These are phyloP conservation scores for Pterostichus madidus DNA, from an alignment of 2,888 invertebrate genomes.

Conservation along the genomic window DNA sequence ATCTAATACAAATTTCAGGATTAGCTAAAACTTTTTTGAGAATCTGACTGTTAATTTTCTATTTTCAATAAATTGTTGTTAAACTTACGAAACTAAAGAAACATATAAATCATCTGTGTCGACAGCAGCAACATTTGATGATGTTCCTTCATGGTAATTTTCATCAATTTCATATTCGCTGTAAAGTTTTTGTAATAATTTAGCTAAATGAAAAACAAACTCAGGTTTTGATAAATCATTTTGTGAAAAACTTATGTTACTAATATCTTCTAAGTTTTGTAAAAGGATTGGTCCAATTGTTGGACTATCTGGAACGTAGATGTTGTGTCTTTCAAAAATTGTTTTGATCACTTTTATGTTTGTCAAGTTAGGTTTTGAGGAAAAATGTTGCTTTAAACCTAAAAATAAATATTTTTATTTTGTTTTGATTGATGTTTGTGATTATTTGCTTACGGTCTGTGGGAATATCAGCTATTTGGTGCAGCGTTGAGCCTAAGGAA, in stretches of 20 bases:
- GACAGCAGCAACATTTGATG: conserved; percentile 82
- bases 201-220: conserved; percentile 72
- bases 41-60: too few relatives aligned
- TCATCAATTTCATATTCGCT: conserved; percentile 71
- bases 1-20: too few relatives aligned
- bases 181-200: conserved; percentile 72
- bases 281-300: conserved; percentile 73
- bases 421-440: background rate
- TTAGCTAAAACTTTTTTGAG: too few relatives aligned
- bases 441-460: conserved; percentile 72
- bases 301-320: conserved; percentile 74
- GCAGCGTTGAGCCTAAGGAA: conserved; percentile 79
- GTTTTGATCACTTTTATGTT: conserved; percentile 71
- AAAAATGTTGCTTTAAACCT: conserved; percentile 75
- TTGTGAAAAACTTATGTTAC: conserved; percentile 72
- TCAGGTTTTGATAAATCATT: conserved; percentile 70
- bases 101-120: conserved; percentile 85
- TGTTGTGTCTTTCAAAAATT: conserved; percentile 73
- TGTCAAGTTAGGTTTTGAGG: conserved; percentile 71
- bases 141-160: conserved; percentile 76
- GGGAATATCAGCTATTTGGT: conserved; percentile 78
- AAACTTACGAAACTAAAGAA: conserved; percentile 83
- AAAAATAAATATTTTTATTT: conserved; percentile 66
- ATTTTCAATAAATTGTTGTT: background rate
- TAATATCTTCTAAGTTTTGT: conserved; percentile 72